Evolutionary conservation across 1,140 invertebrate genomes (phyloP), one percentile per base, ranked within the genome.

Genomic region (Penaeus japonicus): DNA sequence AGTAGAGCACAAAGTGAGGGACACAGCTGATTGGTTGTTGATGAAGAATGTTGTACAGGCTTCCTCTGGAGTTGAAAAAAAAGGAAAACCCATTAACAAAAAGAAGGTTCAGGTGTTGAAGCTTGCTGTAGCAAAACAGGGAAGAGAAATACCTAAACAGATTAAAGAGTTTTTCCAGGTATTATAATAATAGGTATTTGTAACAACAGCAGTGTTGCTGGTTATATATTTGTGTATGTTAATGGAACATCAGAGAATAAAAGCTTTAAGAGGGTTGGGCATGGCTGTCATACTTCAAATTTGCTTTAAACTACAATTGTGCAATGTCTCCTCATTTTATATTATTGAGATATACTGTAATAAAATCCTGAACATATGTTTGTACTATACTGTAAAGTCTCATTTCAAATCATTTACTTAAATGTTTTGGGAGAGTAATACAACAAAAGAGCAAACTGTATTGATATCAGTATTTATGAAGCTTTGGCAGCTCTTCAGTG

Each of bases 361-460:
- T 39, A 87, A 83, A 83, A 32, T 57, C 47, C 70, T 78, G 55
- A 77, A 55, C n/a, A 39, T 84, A 59, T 54, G 32, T 82, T 35
- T 87, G 85, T 87, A 87, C 65, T 57, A 87, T 82, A 87, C 57
- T 87, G 85, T 87, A 87, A 87, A 87, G 85, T 88, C 80, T 88
- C 81, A 84, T 88, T 75, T 88, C 65, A 59, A 53, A 54, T 83
- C 59, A 57, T 73, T 59, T 84, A 83, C 81, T 39, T 12, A 80
- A 59, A 62, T 78, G 35, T 82, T 88, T 81, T 88, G 87, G 59
- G 81, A 81, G 87, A 88, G 83, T 82, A n/a, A 57, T 88, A 84
- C 39, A n/a, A 70, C 54, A 75, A 30, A 78, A 59, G 22, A 81
- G 30, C 81, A 81, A 59, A 82, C 24, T 83, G 70, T 57, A 73